Evolutionary conservation across 2,888 invertebrate genomes (phyloP).

Genomic region (Halictus ligatus): DNA sequence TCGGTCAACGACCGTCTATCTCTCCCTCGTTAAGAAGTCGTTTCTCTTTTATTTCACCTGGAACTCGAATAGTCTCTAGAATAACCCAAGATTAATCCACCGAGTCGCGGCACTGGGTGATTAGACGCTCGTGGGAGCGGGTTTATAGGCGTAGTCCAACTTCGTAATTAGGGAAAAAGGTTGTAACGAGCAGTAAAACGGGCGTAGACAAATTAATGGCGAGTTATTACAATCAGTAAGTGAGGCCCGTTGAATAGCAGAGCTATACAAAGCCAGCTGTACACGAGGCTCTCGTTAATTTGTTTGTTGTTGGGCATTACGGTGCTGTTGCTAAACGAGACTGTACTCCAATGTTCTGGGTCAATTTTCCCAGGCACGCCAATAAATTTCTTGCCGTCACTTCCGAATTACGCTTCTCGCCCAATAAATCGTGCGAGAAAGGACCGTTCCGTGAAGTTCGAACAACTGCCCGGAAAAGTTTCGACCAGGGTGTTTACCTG

Average conservation of each 20-base stretch:
- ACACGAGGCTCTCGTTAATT: background rate
- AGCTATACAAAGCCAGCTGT: background rate
- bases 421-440: background rate
- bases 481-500: background rate
- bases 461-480: background rate
- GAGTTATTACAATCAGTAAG: background rate
- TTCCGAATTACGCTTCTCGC: background rate
- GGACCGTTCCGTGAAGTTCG: background rate
- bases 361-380: background rate
- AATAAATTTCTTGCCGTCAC: background rate
- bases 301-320: background rate
- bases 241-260: background rate
- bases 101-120: background rate
- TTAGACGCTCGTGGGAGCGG: background rate
- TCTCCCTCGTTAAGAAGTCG: background rate
- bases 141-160: background rate
- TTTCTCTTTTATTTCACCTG: background rate
- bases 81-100: background rate
- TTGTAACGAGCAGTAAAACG: background rate
- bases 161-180: constrained; percentile 1
- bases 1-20: background rate
- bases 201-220: background rate
- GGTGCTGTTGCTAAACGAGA: background rate
- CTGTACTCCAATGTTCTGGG: background rate
- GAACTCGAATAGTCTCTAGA: background rate